These are phyloP conservation scores for Zeugodacus cucurbitae DNA, from an alignment of 1,140 invertebrate genomes.

Conservation along the genomic window DNA sequence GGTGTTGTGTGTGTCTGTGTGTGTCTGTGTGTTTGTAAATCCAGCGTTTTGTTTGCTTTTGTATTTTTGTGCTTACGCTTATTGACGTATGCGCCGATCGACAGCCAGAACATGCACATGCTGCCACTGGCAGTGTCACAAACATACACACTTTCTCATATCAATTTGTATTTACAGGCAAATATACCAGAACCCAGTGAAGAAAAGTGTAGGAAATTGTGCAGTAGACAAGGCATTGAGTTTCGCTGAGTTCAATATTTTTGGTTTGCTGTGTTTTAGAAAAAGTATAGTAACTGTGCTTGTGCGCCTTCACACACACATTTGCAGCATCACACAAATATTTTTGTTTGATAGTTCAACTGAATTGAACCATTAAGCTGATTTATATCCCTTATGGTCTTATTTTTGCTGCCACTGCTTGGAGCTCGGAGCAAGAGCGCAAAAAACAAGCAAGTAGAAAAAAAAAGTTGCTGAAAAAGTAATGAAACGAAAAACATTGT, in stretches of 20 bases:
- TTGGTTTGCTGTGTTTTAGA: not conserved
- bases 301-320: not conserved
- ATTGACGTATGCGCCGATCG: not conserved
- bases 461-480: not conserved
- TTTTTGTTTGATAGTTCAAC: constrained; percentile 38
- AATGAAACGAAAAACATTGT: constrained; percentile 30
- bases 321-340: constrained; percentile 32
- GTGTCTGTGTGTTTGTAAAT: not conserved
- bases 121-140: not conserved
- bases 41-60: not conserved
- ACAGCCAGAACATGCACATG: not conserved
- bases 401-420: constrained; percentile 21
- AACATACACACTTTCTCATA: not conserved
- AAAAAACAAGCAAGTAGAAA: not conserved
- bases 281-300: not conserved
- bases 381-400: constrained; percentile 30
- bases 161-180: not conserved
- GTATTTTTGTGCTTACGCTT: not conserved
- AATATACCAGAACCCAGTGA: not conserved
- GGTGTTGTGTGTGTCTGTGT: not conserved
- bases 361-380: constrained; percentile 39
- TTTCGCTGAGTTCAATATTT: not conserved
- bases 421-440: not conserved
- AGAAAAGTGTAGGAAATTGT: not conserved
- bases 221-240: not conserved